A percentile compares a stretch with the other conserved stretches of the same genome.
Conservation (phyloP, 2,888 invertebrate genomes). For the Nebria brevicollis region DNA sequence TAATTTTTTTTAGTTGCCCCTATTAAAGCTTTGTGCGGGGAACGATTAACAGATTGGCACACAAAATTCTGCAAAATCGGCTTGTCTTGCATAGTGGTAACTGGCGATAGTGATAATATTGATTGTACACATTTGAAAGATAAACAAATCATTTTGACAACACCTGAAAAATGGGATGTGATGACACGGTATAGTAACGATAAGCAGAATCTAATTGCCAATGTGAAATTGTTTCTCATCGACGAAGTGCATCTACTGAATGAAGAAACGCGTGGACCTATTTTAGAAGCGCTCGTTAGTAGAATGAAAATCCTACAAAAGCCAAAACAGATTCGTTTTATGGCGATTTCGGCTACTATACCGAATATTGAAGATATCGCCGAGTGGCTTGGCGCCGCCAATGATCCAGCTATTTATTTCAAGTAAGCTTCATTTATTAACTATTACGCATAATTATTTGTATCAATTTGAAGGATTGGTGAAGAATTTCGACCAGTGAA, state of each 20-base stretch:
- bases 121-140: slow-evolving; percentile 65
- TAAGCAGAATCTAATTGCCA: slow-evolving; percentile 70
- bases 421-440: slow-evolving; percentile 60
- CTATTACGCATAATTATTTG: background rate
- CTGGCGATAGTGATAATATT: slow-evolving; percentile 78
- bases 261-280: slow-evolving; percentile 77
- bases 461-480: slow-evolving; percentile 67
- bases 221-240: slow-evolving; percentile 75
- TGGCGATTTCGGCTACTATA: slow-evolving; percentile 83
- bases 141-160: slow-evolving; percentile 77
- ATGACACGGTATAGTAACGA: slow-evolving; percentile 80
- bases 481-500: slow-evolving; percentile 80
- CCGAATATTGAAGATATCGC: slow-evolving; percentile 81
- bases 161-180: slow-evolving; percentile 89
- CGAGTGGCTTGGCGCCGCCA: slow-evolving; percentile 71
- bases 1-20: slow-evolving; percentile 73
- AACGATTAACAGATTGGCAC: slow-evolving; percentile 78
- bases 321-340: slow-evolving; percentile 67
- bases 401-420: slow-evolving; percentile 65
- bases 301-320: slow-evolving; percentile 81
- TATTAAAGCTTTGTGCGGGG: slow-evolving; percentile 81
- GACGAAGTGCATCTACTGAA: slow-evolving; percentile 84
- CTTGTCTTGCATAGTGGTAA: slow-evolving; percentile 74
- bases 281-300: slow-evolving; percentile 76
- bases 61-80: slow-evolving; percentile 73